Conservation (phyloP, 2,113 vertebrate species). For the Mixornis gularis region DNA sequence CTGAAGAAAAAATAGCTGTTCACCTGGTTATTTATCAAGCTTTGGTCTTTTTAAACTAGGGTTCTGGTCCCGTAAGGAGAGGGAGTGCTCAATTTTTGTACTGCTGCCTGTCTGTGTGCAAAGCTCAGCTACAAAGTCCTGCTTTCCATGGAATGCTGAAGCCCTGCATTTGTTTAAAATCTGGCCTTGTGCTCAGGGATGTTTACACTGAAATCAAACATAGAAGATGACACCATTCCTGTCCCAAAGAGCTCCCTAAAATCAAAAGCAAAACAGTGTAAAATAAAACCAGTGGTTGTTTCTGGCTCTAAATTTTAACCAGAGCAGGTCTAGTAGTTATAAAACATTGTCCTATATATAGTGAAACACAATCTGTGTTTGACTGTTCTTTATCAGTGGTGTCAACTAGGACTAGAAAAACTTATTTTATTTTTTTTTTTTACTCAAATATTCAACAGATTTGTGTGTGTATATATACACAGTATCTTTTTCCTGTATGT, state of each 20-base stretch:
- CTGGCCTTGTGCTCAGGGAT: not conserved
- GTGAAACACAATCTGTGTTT: not conserved
- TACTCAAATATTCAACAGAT: not conserved
- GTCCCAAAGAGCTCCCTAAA: not conserved
- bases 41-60: not conserved
- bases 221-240: not conserved
- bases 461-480: not conserved
- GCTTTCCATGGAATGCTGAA: not conserved
- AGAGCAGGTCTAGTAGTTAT: not conserved
- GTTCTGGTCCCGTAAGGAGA: not conserved
- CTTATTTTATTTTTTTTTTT: not conserved
- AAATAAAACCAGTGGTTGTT: not conserved
- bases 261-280: not conserved
- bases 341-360: not conserved
- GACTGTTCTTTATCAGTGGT: not conserved
- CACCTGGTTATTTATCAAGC: not conserved
- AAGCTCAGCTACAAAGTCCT: not conserved
- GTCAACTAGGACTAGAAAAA: not conserved
- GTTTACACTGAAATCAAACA: constrained; percentile 17
- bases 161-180: constrained; percentile 27
- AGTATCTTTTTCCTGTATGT: not conserved
- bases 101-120: not conserved
- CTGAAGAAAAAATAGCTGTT: not conserved
- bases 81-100: rapidly evolving
- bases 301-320: not conserved